Percentiles rank a stretch among this genome's conserved stretches.
These are phyloP conservation scores for Rynchops niger DNA, from an alignment of 2,113 vertebrate genomes.

Conservation along the genomic window DNA sequence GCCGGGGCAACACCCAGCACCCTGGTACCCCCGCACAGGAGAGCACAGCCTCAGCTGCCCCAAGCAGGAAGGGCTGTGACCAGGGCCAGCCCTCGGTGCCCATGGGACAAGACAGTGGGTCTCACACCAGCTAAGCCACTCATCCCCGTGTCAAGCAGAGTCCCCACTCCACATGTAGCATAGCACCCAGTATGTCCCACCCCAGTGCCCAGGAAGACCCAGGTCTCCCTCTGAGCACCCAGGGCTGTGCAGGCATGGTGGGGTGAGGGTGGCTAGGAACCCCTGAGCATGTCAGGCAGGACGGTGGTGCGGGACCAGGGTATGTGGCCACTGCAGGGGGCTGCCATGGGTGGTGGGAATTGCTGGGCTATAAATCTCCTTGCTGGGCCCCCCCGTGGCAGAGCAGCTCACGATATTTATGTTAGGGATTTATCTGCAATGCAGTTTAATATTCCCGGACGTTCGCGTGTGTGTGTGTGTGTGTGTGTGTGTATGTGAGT, in stretches of 20 bases:
- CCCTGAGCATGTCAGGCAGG: neutral
- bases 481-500: neutral
- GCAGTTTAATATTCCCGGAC: constrained; percentile 70
- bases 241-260: fast-evolving
- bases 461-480: neutral
- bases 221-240: neutral
- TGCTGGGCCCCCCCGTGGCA: constrained; percentile 53
- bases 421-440: constrained; percentile 75
- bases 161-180: fast-evolving
- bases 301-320: fast-evolving
- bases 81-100: neutral
- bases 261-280: neutral
- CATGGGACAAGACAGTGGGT: neutral
- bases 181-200: neutral
- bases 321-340: neutral
- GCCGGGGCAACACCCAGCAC: fast-evolving
- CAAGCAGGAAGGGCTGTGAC: neutral
- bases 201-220: neutral
- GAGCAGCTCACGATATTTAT: constrained; percentile 60
- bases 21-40: neutral
- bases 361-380: constrained; percentile 61
- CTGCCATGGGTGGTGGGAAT: neutral
- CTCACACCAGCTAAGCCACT: neutral
- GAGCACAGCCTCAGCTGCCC: fast-evolving
- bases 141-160: neutral